Evolutionary conservation across 2,113 vertebrate genomes (phyloP).

Genomic region (Pantherophis guttatus): DNA sequence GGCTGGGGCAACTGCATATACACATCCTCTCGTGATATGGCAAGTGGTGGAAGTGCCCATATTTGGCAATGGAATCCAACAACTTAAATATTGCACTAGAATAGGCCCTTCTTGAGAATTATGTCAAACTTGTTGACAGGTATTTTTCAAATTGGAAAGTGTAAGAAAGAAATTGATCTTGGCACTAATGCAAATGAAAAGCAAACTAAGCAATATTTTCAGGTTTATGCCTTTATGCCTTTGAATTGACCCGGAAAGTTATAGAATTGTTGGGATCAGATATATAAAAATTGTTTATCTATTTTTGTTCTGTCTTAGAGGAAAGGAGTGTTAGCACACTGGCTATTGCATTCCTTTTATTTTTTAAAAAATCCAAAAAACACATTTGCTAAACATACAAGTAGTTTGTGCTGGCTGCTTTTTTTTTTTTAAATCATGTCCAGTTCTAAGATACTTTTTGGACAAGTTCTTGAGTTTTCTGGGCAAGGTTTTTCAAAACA

Average conservation of each 20-base stretch:
- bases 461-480: not conserved
- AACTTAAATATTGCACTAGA: not conserved
- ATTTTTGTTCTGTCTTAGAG: not conserved
- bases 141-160: too few relatives aligned
- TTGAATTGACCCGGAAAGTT: not conserved
- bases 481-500: not conserved
- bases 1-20: not conserved
- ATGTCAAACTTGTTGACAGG: not conserved
- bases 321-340: not conserved
- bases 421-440: not conserved
- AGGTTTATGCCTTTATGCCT: not conserved
- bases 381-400: not conserved
- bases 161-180: not conserved
- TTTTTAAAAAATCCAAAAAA: not conserved
- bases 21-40: not conserved
- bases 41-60: not conserved
- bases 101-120: not conserved
- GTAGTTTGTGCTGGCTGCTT: not conserved
- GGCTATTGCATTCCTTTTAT: not conserved
- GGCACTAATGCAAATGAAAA: not conserved
- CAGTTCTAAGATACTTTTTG: not conserved
- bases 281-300: too few relatives aligned
- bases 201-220: not conserved
- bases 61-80: not conserved
- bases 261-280: not conserved